Evolutionary conservation across 2,113 vertebrate species (phyloP), one percentile per base, ranked within the genome.

Genomic region (Zingel zingel): DNA sequence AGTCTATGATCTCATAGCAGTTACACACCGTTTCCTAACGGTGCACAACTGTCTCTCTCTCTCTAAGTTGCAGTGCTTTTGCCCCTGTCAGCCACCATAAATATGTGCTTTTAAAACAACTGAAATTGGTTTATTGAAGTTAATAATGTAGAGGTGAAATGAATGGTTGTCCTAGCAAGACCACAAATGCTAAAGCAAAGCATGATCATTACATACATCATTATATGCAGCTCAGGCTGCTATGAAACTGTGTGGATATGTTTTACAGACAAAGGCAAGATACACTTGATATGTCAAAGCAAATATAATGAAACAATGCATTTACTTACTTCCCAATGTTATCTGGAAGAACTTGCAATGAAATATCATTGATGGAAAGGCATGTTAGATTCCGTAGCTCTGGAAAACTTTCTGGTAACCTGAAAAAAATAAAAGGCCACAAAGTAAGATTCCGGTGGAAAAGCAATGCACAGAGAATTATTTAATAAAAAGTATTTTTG

Each of bases 351-450:
- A 91, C 94, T 91, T 99, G 97, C 86, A 99, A 93, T 54, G 98
- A 99, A 96, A 99, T 98, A 93, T 99, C 98, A 92, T 99, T 99
- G 92, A 98, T 97, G 91, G 98, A 99, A 92, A 99, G 98, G 95
- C 97, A 98, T 0, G 97, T 98, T 90, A 99, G 94, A 91, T 97
- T 99, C 90, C 96, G 95, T 73, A 99, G 94, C 87, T 99, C 97
- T 51, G 97, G 96, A 93, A 99, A 99, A 91, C 96, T 99, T 92
- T 97, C 97, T 0, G 98, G 98, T 93, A 99, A 96, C 94, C 98
- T 99, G 77, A n/a, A 91, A 81, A 58, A 71, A 48, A 66, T 6
- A 27, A 66, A 64, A 82, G 10, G 59, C 10, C 19, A 48, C 53
- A 43, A 19, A 51, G 63, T 74, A 23, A 82, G n/a, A 79, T n/a